Evolutionary conservation across 1,140 invertebrate species (phyloP).

Genomic region (Calosoma granatense): DNA sequence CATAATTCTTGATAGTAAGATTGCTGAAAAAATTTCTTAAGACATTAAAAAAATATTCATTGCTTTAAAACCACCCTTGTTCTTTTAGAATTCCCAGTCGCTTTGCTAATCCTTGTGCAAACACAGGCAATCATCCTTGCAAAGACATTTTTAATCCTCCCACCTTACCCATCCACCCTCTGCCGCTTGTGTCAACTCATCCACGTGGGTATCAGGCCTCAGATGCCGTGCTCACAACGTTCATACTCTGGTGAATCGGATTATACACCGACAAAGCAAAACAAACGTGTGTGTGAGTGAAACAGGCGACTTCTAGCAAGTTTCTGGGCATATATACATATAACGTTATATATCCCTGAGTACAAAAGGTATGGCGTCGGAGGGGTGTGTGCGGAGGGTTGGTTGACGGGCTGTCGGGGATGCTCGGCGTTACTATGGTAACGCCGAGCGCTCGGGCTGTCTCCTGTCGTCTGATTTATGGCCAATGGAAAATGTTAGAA

Average conservation of each 20-base stretch:
- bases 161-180: not conserved
- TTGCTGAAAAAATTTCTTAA: no score
- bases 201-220: not conserved
- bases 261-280: no score
- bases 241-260: slow-evolving; percentile 6
- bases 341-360: no score
- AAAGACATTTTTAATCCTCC: slow-evolving; percentile 2
- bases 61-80: not conserved
- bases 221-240: not conserved
- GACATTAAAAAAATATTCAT: not conserved
- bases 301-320: not conserved
- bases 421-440: not conserved
- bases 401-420: slow-evolving; percentile 6
- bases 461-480: slow-evolving; percentile 39
- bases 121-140: not conserved
- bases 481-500: slow-evolving; percentile 38
- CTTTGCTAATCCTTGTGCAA: not conserved
- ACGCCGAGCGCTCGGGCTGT: slow-evolving; percentile 32
- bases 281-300: no score
- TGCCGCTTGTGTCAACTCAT: not conserved
- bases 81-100: not conserved
- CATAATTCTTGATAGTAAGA: no score
- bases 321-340: no score
- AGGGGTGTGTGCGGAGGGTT: not conserved
- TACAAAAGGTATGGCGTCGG: not conserved